Conservation (phyloP, 53 echinoderm and acorn worm species). For the Luidia sarsii region DNA sequence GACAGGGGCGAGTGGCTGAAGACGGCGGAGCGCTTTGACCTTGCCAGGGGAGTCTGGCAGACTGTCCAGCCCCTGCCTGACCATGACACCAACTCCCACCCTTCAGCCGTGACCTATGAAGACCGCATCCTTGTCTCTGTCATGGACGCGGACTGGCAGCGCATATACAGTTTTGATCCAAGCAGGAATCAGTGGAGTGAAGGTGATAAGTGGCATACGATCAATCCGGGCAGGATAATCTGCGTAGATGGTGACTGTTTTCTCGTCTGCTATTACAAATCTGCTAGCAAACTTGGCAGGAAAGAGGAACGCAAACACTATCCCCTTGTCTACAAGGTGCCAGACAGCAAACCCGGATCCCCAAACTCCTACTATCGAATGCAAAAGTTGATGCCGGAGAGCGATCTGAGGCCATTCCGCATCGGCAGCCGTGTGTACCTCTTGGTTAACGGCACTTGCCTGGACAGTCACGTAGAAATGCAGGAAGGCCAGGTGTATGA, state of each 20-base stretch:
- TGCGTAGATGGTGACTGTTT: neutral
- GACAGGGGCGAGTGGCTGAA: conserved; percentile 24
- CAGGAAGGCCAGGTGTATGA: conserved; percentile 47
- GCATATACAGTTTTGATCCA: conserved; percentile 28
- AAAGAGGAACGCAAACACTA: conserved; percentile 36
- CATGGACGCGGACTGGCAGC: neutral
- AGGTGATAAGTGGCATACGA: neutral
- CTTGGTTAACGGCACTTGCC: conserved; percentile 33
- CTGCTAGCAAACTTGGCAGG: conserved; percentile 39
- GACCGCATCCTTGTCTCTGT: conserved; percentile 34
- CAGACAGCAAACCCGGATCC: neutral
- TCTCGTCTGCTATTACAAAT: conserved; percentile 10
- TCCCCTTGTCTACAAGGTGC: conserved; percentile 30
- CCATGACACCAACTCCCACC: neutral
- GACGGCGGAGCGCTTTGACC: conserved; percentile 49
- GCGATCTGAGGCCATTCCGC: conserved; percentile 47
- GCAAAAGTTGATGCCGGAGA: conserved; percentile 55
- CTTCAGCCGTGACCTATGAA: conserved; percentile 23
- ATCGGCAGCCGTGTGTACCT: conserved; percentile 39
- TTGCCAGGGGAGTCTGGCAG: conserved; percentile 49
- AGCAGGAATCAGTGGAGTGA: conserved; percentile 28
- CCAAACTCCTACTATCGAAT: conserved; percentile 5
- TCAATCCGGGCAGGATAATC: conserved; percentile 6
- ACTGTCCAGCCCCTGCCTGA: conserved; percentile 35
- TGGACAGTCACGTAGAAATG: conserved; percentile 38